These are phyloP conservation scores for Tribolium freemani DNA, from an alignment of 2,888 invertebrate genomes.

Conservation along the genomic window DNA sequence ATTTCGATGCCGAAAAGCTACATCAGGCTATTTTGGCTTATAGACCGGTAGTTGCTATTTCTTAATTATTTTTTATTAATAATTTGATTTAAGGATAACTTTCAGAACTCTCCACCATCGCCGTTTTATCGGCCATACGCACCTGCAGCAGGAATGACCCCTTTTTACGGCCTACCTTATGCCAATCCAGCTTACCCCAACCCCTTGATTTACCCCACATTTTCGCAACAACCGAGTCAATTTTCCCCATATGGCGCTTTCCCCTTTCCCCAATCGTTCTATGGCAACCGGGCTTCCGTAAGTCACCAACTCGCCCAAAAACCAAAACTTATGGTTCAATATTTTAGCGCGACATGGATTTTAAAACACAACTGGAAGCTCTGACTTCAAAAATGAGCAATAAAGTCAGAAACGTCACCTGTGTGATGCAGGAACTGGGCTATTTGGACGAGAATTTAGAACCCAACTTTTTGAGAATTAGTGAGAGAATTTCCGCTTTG, in stretches of 20 bases:
- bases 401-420: slow-evolving; percentile 75
- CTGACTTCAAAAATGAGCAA: slow-evolving; percentile 71
- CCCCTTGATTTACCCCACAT: slow-evolving; percentile 69
- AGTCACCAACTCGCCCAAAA: slow-evolving; percentile 57
- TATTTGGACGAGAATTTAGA: slow-evolving; percentile 78
- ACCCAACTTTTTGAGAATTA: slow-evolving; percentile 77
- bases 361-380: slow-evolving; percentile 74
- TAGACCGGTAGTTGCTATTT: slow-evolving; percentile 66
- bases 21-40: slow-evolving; percentile 73
- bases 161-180: slow-evolving; percentile 25
- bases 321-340: background rate
- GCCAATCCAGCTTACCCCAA: slow-evolving; percentile 35
- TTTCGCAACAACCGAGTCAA: slow-evolving; percentile 63
- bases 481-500: slow-evolving; percentile 73
- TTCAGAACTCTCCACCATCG: slow-evolving; percentile 58
- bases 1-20: slow-evolving; percentile 69
- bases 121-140: slow-evolving; percentile 68
- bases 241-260: slow-evolving; percentile 60
- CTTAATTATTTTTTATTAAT: background rate
- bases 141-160: slow-evolving; percentile 46
- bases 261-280: slow-evolving; percentile 66
- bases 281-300: slow-evolving; percentile 72
- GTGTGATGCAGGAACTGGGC: slow-evolving; percentile 80
- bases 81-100: background rate
- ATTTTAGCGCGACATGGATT: slow-evolving; percentile 74